Evolutionary conservation across 1,140 invertebrate species (phyloP), one percentile per base, ranked within the genome.

Genomic region (Leptonema lineaticorne): DNA sequence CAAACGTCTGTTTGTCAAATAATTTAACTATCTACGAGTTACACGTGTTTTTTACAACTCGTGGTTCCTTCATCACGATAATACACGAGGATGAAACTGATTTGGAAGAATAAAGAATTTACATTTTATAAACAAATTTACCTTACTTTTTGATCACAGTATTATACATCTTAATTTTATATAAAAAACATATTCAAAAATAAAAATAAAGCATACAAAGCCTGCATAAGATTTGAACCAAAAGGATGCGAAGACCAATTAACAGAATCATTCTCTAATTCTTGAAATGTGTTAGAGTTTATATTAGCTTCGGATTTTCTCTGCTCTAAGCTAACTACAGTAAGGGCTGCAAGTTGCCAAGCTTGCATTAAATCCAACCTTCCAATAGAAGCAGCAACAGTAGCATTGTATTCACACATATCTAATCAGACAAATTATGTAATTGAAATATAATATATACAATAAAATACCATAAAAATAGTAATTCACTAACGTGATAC

Each of bases 161-260:
- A n/a, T n/a, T n/a, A n/a, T n/a, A n/a, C n/a, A n/a, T n/a, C n/a
- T n/a, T n/a, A n/a, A n/a, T n/a, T n/a, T n/a, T n/a, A n/a, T n/a
- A n/a, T n/a, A 26, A 11, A n/a, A n/a, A n/a, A n/a, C n/a, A n/a
- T n/a, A n/a, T n/a, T n/a, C n/a, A n/a, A n/a, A n/a, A n/a, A n/a
- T n/a, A n/a, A n/a, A n/a, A n/a, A n/a, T n/a, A 20, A 24, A 46
- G 85, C 89, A 87, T 82, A 95, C 90, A 97, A 81, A 4, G 91
- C 90, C 75, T 95, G 89, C 63, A 97, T 86, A 67, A 97, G 78
- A 74, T 88, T 88, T 76, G 90, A 89, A 69, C 94, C 94, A 75
- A 96, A 92, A 3, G 95, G 94, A 85, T 95, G 91, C 18, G 84
- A 77, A 8, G 87, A 83, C 89, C 92, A 94, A 29, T 88, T 87